Percentiles rank a stretch among this genome's conserved stretches.
Evolutionary conservation across 1,140 invertebrate species (phyloP).

Genomic region (Bombus soroeensis): DNA sequence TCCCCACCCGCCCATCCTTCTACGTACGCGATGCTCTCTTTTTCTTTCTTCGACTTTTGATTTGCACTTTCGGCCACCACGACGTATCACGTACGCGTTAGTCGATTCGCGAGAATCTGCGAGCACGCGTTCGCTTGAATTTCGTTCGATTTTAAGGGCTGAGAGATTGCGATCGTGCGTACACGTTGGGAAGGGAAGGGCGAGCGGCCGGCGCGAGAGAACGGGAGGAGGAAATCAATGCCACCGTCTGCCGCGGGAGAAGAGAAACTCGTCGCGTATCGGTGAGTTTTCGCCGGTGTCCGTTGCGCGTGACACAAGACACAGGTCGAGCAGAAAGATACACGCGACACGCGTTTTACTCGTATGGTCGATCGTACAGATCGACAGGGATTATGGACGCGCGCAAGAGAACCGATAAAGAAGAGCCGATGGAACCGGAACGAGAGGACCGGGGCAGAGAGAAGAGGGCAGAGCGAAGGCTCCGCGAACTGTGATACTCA

Average conservation of each 20-base stretch:
- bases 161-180: slow-evolving; percentile 32
- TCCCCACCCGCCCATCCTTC: not conserved
- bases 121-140: not conserved
- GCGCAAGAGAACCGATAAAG: not conserved
- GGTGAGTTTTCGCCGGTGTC: slow-evolving; percentile 49
- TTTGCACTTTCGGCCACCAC: too few relatives aligned
- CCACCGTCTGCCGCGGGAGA: slow-evolving; percentile 63
- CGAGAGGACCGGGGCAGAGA: not conserved
- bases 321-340: slow-evolving; percentile 3
- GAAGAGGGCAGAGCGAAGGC: slow-evolving; percentile 19
- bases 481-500: slow-evolving; percentile 38
- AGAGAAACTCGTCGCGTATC: slow-evolving; percentile 48
- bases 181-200: slow-evolving; percentile 49
- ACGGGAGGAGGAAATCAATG: slow-evolving; percentile 72
- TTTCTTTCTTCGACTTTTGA: too few relatives aligned
- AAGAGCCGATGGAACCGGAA: not conserved
- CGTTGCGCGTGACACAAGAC: slow-evolving; percentile 2
- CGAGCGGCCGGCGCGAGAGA: slow-evolving; percentile 53
- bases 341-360: not conserved
- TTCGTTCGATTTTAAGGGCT: not conserved
- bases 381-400: too few relatives aligned
- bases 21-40: too few relatives aligned
- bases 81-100: not conserved
- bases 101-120: not conserved
- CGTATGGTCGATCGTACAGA: not conserved